These are phyloP conservation scores for Chymomyza caudatula DNA, from an alignment of 2,888 invertebrate genomes.

Conservation along the genomic window DNA sequence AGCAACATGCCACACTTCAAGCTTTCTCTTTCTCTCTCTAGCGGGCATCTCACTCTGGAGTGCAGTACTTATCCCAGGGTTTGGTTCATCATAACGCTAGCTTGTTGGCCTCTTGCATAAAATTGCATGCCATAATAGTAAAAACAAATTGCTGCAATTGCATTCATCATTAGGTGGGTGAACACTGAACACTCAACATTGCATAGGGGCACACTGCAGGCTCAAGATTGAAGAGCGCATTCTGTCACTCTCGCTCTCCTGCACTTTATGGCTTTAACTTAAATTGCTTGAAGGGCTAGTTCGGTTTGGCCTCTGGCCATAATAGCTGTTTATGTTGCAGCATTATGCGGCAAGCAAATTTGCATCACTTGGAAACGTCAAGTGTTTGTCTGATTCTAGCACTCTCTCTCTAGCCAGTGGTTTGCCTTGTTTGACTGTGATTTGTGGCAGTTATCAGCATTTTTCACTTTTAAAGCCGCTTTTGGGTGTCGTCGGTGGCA, in stretches of 20 bases:
- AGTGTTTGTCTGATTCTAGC: constrained; percentile 24
- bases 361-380: constrained; percentile 21
- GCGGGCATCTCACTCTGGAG: not conserved
- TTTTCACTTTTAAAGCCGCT: constrained; percentile 57
- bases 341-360: not conserved
- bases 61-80: not conserved
- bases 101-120: constrained; percentile 13
- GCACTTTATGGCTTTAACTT: not conserved
- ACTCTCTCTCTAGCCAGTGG: constrained; percentile 3
- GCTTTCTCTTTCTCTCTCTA: not conserved
- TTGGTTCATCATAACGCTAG: constrained; percentile 7
- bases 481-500: not conserved
- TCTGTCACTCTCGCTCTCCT: not conserved
- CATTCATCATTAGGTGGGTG: constrained; percentile 55
- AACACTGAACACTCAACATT: not conserved
- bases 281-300: not conserved
- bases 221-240: not conserved
- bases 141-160: constrained; percentile 70
- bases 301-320: not conserved
- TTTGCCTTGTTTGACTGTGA: constrained; percentile 27
- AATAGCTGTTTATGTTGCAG: not conserved
- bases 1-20: constrained; percentile 30
- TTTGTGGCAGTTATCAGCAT: constrained; percentile 67
- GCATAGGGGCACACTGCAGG: not conserved
- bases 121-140: constrained; percentile 47